phyloP scores from a whole-genome alignment of 2,797 vertebrate genomes.

The Sebastes kiyomatsui region DNA sequence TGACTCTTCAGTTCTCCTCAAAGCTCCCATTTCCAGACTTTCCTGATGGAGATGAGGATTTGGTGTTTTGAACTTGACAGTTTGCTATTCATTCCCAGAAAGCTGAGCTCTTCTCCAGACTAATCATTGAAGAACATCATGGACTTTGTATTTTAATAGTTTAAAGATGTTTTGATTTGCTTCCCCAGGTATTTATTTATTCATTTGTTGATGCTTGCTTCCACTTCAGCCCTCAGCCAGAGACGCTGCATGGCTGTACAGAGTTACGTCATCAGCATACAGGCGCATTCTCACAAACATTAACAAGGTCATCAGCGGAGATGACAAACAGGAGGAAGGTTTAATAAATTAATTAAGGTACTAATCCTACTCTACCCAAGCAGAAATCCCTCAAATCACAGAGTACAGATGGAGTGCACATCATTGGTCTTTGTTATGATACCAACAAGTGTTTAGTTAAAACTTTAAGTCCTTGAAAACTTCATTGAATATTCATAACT shows the following conservation, averaged over 20 bases:
- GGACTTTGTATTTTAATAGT: neutral
- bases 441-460: neutral
- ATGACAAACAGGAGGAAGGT: neutral
- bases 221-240: neutral
- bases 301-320: neutral
- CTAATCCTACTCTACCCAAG: neutral
- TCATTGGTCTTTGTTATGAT: neutral
- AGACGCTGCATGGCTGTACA: rapidly evolving
- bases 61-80: neutral
- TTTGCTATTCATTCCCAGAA: neutral
- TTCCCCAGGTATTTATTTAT: neutral
- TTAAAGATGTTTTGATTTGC: neutral
- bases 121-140: neutral
- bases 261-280: constrained; percentile 10
- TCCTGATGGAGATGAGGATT: neutral
- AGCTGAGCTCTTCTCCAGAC: neutral
- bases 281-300: neutral
- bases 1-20: neutral
- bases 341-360: neutral
- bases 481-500: neutral
- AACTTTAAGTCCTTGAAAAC: neutral
- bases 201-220: neutral
- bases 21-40: neutral
- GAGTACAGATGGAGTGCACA: neutral
- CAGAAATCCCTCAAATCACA: neutral